Percentiles rank a stretch among this genome's conserved stretches.
Conservation (phyloP, 2,797 vertebrate genomes). For the Tragelaphus eurycerus region DNA sequence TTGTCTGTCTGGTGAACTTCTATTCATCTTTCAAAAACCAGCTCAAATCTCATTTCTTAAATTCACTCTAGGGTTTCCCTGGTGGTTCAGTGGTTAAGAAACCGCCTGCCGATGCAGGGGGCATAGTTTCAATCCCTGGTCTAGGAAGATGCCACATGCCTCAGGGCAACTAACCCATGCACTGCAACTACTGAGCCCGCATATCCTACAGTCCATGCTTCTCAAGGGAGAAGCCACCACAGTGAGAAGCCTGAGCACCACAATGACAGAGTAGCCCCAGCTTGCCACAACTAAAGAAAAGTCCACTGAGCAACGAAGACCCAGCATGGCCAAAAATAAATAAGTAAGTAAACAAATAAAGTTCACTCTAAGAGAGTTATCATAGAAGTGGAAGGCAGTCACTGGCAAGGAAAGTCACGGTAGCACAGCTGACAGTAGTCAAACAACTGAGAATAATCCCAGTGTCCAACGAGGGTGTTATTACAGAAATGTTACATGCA, state of each 20-base stretch:
- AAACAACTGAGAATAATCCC: not conserved
- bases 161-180: not conserved
- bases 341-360: not conserved
- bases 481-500: not conserved
- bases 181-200: not conserved
- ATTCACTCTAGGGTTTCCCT: not conserved
- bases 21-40: constrained; percentile 11
- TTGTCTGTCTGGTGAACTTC: not conserved
- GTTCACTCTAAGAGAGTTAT: not conserved
- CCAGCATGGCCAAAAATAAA: not conserved
- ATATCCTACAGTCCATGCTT: not conserved
- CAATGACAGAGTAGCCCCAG: not conserved
- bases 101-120: not conserved
- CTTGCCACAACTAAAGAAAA: not conserved
- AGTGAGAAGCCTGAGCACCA: not conserved
- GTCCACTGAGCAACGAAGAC: not conserved
- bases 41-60: constrained; percentile 51
- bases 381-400: not conserved
- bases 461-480: not conserved
- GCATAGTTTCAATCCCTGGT: not conserved
- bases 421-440: not conserved
- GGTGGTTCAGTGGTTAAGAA: not conserved
- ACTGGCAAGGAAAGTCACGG: not conserved
- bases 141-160: not conserved
- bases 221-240: not conserved